phyloP scores from a whole-genome alignment of 2,113 vertebrate genomes.

The Cairina moschata region DNA sequence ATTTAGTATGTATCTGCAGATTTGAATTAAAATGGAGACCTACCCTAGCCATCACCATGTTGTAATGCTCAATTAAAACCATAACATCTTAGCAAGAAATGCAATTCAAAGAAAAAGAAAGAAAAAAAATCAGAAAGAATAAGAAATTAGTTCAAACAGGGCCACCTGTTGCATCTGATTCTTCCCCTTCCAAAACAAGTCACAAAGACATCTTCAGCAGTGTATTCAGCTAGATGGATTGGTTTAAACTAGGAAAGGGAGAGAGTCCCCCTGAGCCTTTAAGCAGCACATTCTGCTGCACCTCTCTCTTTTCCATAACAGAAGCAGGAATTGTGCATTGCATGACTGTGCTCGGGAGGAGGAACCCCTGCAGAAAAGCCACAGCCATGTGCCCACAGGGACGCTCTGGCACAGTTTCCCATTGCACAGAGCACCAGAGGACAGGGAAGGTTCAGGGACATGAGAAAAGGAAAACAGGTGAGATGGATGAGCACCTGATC shows the following conservation, averaged over 20 bases:
- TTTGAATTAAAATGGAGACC: neutral
- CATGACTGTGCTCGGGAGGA: neutral
- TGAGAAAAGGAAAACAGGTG: neutral
- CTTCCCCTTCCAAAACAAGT: neutral
- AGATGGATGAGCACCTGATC: neutral
- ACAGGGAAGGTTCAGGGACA: fast-evolving
- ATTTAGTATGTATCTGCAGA: neutral
- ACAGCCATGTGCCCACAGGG: neutral
- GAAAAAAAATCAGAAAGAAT: too few species aligned
- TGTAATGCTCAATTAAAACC: neutral
- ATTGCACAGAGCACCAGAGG: neutral
- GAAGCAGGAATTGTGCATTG: neutral
- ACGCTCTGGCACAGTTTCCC: neutral
- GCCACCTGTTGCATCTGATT: neutral
- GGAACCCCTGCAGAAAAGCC: neutral
- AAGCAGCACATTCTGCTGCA: neutral
- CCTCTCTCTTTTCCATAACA: neutral
- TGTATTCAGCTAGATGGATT: neutral
- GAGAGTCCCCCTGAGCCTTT: neutral
- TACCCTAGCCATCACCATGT: neutral
- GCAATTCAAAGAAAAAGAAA: neutral
- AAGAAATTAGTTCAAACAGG: neutral
- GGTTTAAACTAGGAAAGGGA: neutral
- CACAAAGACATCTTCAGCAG: neutral
- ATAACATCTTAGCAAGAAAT: neutral